These are phyloP conservation scores for Lamproptera curius DNA, from an alignment of 2,888 invertebrate species.

Conservation along the genomic window DNA sequence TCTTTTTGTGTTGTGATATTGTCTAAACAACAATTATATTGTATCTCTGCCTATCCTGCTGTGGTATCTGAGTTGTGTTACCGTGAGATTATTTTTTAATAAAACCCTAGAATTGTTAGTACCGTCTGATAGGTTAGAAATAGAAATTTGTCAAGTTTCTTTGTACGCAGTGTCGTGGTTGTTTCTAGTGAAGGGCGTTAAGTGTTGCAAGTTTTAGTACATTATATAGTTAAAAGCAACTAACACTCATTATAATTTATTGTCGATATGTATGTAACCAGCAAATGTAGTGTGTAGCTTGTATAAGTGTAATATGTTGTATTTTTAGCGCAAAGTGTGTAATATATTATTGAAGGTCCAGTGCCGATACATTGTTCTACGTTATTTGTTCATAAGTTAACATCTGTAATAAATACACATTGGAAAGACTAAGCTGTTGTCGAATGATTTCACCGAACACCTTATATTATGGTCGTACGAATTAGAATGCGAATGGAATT, in stretches of 20 bases:
- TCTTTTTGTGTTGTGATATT: background rate
- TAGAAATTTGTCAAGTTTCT: background rate
- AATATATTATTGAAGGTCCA: slow-evolving; percentile 49
- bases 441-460: slow-evolving; percentile 4
- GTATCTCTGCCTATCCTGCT: background rate
- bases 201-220: slow-evolving; percentile 43
- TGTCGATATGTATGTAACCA: slow-evolving; percentile 50
- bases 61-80: background rate
- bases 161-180: slow-evolving; percentile 27
- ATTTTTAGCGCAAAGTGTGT: slow-evolving; percentile 57
- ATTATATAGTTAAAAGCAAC: slow-evolving; percentile 37
- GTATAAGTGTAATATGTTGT: slow-evolving; percentile 69
- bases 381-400: slow-evolving; percentile 23
- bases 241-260: slow-evolving; percentile 43
- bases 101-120: background rate
- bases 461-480: slow-evolving; percentile 5
- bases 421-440: slow-evolving; percentile 23
- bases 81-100: slow-evolving; percentile 4
- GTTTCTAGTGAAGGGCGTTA: slow-evolving; percentile 33
- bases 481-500: no score
- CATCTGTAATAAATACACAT: slow-evolving; percentile 52
- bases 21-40: background rate
- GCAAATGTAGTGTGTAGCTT: slow-evolving; percentile 56
- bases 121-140: background rate
- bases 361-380: slow-evolving; percentile 43